phyloP scores from a whole-genome alignment of 2,113 vertebrate genomes.

The Hypocryptadius cinnamomeus region DNA sequence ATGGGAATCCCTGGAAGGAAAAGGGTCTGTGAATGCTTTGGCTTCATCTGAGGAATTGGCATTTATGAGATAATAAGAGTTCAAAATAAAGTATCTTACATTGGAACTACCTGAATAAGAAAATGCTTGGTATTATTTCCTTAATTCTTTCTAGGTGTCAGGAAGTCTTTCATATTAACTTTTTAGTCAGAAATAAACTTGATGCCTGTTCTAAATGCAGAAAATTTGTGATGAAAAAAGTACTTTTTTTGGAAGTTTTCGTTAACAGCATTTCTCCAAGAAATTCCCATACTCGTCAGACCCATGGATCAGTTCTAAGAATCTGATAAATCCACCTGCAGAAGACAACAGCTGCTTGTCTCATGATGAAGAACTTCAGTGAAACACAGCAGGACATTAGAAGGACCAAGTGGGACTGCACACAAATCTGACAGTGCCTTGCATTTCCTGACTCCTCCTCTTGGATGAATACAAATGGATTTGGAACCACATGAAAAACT shows the following conservation, averaged over 20 bases:
- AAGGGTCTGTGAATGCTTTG: neutral
- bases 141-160: neutral
- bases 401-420: neutral
- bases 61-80: neutral
- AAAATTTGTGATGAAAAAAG: neutral
- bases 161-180: neutral
- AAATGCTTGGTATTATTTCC: neutral
- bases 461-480: neutral
- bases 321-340: neutral
- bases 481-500: neutral
- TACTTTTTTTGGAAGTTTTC: neutral
- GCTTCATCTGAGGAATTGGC: neutral
- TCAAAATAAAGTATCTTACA: neutral
- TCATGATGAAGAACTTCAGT: neutral
- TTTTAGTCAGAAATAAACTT: neutral
- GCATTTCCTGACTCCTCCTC: neutral
- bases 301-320: neutral
- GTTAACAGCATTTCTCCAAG: neutral
- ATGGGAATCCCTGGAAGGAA: neutral
- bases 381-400: neutral
- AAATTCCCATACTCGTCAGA: neutral
- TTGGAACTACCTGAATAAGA: neutral
- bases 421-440: neutral
- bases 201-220: neutral
- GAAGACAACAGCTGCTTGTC: neutral